phyloP scores from a whole-genome alignment of 2,797 vertebrate genomes.

The Parambassis ranga region DNA sequence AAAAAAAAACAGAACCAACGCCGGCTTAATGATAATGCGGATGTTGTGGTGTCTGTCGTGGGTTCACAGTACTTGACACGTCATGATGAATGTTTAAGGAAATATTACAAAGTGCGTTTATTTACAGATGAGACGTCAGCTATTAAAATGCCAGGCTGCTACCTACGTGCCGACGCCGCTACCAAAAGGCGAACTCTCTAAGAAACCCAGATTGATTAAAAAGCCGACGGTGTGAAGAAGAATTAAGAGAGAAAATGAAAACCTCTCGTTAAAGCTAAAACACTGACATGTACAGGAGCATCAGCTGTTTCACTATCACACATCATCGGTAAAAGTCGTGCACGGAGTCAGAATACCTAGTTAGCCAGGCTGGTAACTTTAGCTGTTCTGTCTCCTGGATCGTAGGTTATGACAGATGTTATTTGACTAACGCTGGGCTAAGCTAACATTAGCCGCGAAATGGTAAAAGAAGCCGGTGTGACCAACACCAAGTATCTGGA shows the following conservation, averaged over 20 bases:
- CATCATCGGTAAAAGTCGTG: slow-evolving; percentile 14
- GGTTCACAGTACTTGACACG: slow-evolving; percentile 11
- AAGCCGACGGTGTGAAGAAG: not conserved
- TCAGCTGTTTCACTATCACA: not conserved
- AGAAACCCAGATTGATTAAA: slow-evolving; percentile 17
- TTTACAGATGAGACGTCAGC: not conserved
- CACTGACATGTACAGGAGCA: not conserved
- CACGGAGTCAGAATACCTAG: not conserved
- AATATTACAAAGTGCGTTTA: slow-evolving; percentile 15
- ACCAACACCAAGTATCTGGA: slow-evolving; percentile 25
- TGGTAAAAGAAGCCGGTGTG: slow-evolving; percentile 75
- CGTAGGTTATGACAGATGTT: slow-evolving; percentile 76
- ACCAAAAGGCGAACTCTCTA: slow-evolving; percentile 9
- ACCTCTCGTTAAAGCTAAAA: slow-evolving; percentile 7
- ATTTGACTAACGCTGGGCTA: slow-evolving; percentile 57
- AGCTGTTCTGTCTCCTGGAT: slow-evolving; percentile 43
- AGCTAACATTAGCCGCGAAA: slow-evolving; percentile 59
- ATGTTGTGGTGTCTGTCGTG: slow-evolving; percentile 28
- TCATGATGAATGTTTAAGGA: slow-evolving; percentile 6
- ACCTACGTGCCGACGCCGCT: slow-evolving; percentile 44
- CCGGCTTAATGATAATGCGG: slow-evolving; percentile 19
- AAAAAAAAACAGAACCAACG: not conserved
- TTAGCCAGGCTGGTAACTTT: slow-evolving; percentile 42
- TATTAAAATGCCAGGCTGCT: not conserved
- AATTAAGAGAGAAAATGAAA: slow-evolving; percentile 12